Evolutionary conservation across 2,113 vertebrate species (phyloP), one percentile per base, ranked within the genome.

Genomic region (Tetrao urogallus): DNA sequence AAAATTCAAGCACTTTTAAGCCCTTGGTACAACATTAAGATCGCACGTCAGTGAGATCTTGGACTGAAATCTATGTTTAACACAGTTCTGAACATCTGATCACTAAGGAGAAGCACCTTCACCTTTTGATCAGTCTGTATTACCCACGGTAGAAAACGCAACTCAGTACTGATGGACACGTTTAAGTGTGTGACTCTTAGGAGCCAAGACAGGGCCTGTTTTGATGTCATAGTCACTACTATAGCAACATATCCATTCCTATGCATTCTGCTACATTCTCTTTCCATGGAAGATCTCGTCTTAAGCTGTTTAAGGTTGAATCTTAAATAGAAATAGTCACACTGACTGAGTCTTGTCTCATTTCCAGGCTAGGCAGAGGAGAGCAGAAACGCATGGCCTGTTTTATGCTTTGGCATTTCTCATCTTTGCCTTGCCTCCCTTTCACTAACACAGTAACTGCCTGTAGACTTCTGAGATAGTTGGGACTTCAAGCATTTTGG

Each of bases 401-500:
- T 10, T 1, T 5, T 8, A 4, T 7, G 5, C 14, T 75, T 10
- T 21, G 13, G 3, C 8, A 6, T 4, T 17, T 36, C 56, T 27
- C 6, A 17, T 45, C 38, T 43, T 3, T 38, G 14, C 22, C 22
- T 61, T 11, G 3, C 69, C 32, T 42, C n/a, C 28, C 40, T 20
- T 4, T 17, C 47, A 28, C 28, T 5, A 5, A 2, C 2, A 0
- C 0, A 4, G 3, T 1, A 28, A 60, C 3, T 3, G 34, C 12
- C 45, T 27, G 3, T 21, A 63, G 13, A 0, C 11, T 50, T 1
- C 3, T 3, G 8, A 45, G 13, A 5, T 5, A 24, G 1, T 15
- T 0, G 0, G 3, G 1, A 22, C 4, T 3, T n/a, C 1, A 43
- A 63, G 14, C 4, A 7, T 22, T 36, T 48, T 25, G 4, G 32